These are phyloP conservation scores for Melangyna quadrimaculata DNA, from an alignment of 2,888 invertebrate species.

Conservation along the genomic window DNA sequence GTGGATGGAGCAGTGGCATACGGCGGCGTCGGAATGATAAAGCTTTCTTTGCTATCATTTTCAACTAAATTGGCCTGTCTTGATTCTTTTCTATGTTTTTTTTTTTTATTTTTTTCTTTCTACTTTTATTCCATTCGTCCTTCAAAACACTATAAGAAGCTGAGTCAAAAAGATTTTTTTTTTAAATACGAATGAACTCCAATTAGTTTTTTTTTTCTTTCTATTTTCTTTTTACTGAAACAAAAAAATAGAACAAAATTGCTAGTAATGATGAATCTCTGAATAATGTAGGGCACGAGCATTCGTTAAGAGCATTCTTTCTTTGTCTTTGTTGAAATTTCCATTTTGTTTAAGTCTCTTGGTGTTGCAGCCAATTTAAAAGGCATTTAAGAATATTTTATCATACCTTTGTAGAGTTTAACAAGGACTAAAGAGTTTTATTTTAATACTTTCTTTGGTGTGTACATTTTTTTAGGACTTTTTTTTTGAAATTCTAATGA, in stretches of 20 bases:
- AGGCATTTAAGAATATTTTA: background rate
- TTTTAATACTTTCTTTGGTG: background rate
- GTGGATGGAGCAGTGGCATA: no score
- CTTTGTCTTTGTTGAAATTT: conserved; percentile 12
- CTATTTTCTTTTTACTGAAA: no score
- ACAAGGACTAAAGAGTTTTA: background rate
- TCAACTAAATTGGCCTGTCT: conserved; percentile 57
- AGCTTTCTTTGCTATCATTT: conserved; percentile 46
- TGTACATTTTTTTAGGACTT: background rate
- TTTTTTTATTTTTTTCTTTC: background rate
- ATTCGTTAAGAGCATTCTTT: conserved; percentile 51
- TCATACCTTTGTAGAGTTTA: background rate
- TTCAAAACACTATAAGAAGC: conserved; percentile 30
- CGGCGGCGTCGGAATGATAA: conserved; percentile 25
- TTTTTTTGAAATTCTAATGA: background rate
- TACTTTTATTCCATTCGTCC: conserved; percentile 23
- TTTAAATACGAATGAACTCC: conserved; percentile 51
- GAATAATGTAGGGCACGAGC: conserved; percentile 40
- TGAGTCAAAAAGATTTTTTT: conserved; percentile 31
- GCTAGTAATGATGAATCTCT: conserved; percentile 61
- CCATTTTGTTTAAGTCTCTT: background rate
- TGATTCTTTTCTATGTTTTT: conserved; percentile 6
- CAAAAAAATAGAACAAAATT: conserved; percentile 9
- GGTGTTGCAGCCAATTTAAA: background rate
- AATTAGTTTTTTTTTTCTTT: conserved; percentile 12